Conservation (phyloP, 37 sponge, comb jelly and placozoan genomes). For the Aphrocallistes beatrix region DNA sequence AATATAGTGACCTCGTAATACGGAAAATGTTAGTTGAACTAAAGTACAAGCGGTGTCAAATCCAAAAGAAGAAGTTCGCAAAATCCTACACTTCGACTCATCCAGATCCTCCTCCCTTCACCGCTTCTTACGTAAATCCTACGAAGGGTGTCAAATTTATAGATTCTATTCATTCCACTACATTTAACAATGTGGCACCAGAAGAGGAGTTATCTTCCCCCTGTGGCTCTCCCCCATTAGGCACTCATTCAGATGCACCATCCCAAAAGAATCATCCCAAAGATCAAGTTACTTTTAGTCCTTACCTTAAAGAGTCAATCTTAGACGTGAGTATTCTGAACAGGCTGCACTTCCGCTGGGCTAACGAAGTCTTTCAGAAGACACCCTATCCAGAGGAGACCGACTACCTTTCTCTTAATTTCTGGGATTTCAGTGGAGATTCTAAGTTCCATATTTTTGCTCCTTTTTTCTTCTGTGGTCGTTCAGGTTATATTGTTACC, state of each 20-base stretch:
- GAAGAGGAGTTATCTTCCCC: background rate
- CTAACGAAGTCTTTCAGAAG: constrained; percentile 13
- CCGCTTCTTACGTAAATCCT: no score
- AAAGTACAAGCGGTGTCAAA: background rate
- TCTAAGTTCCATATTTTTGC: background rate
- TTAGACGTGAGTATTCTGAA: background rate
- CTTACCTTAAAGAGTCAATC: background rate
- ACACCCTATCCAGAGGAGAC: background rate
- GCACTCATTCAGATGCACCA: no score
- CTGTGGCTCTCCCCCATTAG: no score
- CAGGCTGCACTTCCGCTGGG: constrained; percentile 14
- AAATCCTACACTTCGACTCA: background rate
- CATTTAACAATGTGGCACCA: background rate
- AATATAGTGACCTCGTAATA: constrained; percentile 50
- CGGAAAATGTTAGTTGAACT: constrained; percentile 44
- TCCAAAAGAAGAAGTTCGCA: constrained; percentile 1
- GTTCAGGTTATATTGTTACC: constrained; percentile 26
- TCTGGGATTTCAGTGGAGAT: constrained; percentile 14
- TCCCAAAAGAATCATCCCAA: no score
- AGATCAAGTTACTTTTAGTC: background rate
- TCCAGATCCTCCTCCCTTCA: background rate
- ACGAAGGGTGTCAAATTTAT: background rate
- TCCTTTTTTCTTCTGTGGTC: constrained; percentile 26
- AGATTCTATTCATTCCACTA: background rate
- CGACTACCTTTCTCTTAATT: background rate